Evolutionary conservation across 1,140 invertebrate species (phyloP).

Genomic region (Drosophila watanabei): DNA sequence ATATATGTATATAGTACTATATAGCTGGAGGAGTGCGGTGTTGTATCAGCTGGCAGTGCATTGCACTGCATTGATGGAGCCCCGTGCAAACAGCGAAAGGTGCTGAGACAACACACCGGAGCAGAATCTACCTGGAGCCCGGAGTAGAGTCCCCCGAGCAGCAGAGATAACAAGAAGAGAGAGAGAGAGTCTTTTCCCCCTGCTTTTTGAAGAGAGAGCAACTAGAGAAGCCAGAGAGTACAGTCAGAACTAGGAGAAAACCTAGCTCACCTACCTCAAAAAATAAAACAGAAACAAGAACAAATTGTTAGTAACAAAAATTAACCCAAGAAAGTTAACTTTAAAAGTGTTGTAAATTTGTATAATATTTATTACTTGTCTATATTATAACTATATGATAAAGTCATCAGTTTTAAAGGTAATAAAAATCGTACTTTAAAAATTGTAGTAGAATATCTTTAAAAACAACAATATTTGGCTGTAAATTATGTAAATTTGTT

Average conservation of each 20-base stretch:
- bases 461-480: background rate
- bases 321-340: background rate
- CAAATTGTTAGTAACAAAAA: background rate
- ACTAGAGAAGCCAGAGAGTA: background rate
- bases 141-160: background rate
- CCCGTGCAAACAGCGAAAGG: slow-evolving; percentile 2
- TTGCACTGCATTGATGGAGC: slow-evolving; percentile 11
- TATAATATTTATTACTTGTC: background rate
- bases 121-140: background rate
- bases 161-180: background rate
- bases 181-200: too few species aligned
- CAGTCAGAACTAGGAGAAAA: background rate
- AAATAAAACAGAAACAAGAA: background rate
- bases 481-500: too few species aligned
- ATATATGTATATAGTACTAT: background rate
- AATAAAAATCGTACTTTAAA: background rate
- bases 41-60: slow-evolving; percentile 20
- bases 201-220: background rate
- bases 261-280: background rate
- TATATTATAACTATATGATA: background rate
- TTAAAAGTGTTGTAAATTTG: background rate
- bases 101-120: slow-evolving; percentile 7
- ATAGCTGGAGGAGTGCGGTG: background rate
- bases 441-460: background rate
- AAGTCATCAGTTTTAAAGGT: background rate